These are phyloP conservation scores for Aviceda subcristata DNA, from an alignment of 2,113 vertebrate species.

Conservation along the genomic window DNA sequence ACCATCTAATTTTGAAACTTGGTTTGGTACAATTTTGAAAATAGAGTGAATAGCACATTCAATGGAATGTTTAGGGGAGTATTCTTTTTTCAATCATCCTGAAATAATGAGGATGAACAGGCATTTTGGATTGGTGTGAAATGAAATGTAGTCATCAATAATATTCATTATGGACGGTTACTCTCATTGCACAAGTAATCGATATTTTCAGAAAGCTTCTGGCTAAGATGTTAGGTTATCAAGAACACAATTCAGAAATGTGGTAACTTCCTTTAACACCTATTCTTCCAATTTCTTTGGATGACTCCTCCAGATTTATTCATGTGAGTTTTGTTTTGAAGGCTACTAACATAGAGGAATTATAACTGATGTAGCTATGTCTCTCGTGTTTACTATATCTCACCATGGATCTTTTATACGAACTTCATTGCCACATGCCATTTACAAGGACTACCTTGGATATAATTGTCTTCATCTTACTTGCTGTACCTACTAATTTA, in stretches of 20 bases:
- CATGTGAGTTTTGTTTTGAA: not conserved
- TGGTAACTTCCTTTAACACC: not conserved
- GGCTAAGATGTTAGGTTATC: not conserved
- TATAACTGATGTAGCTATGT: not conserved
- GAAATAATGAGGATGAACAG: not conserved
- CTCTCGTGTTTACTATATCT: not conserved
- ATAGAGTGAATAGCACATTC: not conserved
- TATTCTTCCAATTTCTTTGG: not conserved
- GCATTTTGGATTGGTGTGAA: not conserved
- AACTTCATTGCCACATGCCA: not conserved
- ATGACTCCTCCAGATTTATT: not conserved
- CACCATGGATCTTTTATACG: not conserved
- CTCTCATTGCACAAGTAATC: accelerated
- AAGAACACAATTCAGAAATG: not conserved
- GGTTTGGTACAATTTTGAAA: not conserved
- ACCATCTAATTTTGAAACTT: not conserved
- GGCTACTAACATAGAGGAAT: not conserved
- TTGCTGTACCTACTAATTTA: not conserved
- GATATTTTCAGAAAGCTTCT: not conserved
- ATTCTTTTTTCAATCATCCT: not conserved
- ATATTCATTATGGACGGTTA: not conserved
- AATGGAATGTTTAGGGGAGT: not conserved
- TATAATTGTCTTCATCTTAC: not conserved
- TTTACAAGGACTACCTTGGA: not conserved
- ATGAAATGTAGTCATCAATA: not conserved